Conservation (phyloP, 2,888 invertebrate genomes). For the Linyphia triangularis region DNA sequence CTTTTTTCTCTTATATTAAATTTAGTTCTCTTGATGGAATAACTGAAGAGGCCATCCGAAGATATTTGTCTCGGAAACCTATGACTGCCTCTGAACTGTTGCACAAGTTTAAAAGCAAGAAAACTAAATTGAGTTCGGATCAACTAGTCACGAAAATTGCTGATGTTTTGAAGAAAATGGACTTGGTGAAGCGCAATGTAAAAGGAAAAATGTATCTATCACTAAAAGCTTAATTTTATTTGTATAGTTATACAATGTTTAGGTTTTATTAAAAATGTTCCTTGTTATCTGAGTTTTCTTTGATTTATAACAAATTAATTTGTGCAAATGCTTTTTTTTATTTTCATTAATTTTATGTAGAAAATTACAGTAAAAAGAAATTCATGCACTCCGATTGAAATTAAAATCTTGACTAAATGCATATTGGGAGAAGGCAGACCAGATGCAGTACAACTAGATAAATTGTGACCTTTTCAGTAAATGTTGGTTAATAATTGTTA, state of each 20-base stretch:
- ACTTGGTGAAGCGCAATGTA: constrained; percentile 93
- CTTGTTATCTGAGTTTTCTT: neutral
- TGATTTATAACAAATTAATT: too few relatives aligned
- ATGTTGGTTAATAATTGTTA: too few relatives aligned
- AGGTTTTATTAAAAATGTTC: constrained; percentile 14
- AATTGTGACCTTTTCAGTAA: too few relatives aligned
- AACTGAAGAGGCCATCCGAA: constrained; percentile 95
- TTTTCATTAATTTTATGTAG: too few relatives aligned
- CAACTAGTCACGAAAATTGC: constrained; percentile 96
- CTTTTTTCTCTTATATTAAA: constrained; percentile 32
- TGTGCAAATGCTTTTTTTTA: too few relatives aligned
- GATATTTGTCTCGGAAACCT: constrained; percentile 96
- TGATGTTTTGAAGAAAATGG: constrained; percentile 95
- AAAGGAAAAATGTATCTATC: constrained; percentile 97
- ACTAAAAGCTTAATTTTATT: constrained; percentile 82
- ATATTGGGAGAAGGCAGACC: too few relatives aligned
- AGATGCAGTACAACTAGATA: too few relatives aligned
- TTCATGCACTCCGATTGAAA: too few relatives aligned
- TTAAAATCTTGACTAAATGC: too few relatives aligned
- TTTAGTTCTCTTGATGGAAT: constrained; percentile 89
- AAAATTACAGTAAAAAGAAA: too few relatives aligned
- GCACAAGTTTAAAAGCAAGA: constrained; percentile 96
- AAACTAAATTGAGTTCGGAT: constrained; percentile 92
- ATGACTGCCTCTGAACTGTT: constrained; percentile 98
- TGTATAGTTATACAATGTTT: neutral